These are phyloP conservation scores for Agrilus cyanescens DNA, from an alignment of 2,888 invertebrate genomes.

Conservation along the genomic window DNA sequence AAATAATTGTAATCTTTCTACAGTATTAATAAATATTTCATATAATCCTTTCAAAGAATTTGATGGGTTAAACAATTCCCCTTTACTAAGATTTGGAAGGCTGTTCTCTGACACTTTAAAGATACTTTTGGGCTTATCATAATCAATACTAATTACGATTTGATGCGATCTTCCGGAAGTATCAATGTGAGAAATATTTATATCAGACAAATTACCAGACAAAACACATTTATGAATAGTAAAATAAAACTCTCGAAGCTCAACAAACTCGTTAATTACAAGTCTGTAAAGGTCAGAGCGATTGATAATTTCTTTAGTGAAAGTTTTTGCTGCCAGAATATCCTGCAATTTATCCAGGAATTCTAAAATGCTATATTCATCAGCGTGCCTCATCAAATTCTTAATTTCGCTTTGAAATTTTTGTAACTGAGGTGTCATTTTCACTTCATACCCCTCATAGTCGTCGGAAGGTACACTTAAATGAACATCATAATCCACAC, in stretches of 20 bases:
- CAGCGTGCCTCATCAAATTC: not conserved
- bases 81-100: slow-evolving; percentile 19
- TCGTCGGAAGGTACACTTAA: slow-evolving; percentile 6
- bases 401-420: slow-evolving; percentile 8
- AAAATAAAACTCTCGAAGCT: slow-evolving; percentile 18
- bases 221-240: slow-evolving; percentile 12
- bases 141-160: slow-evolving; percentile 16
- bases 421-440: slow-evolving; percentile 12
- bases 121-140: slow-evolving; percentile 14
- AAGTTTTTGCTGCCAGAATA: slow-evolving; percentile 13
- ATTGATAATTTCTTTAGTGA: not conserved
- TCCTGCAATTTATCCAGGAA: slow-evolving; percentile 19
- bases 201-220: slow-evolving; percentile 12
- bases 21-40: slow-evolving; percentile 21
- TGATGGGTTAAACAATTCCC: slow-evolving; percentile 11
- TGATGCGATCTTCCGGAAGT: slow-evolving; percentile 12
- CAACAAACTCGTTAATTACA: slow-evolving; percentile 15
- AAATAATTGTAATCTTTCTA: slow-evolving; percentile 28
- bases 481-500: slow-evolving; percentile 18
- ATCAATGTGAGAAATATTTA: slow-evolving; percentile 13
- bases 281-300: slow-evolving; percentile 3
- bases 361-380: slow-evolving; percentile 9
- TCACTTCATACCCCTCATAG: slow-evolving; percentile 9
- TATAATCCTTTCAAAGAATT: slow-evolving; percentile 24
- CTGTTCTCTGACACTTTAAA: slow-evolving; percentile 23